phyloP scores from a whole-genome alignment of 2,888 invertebrate genomes.

The Nymphalis urticae region DNA sequence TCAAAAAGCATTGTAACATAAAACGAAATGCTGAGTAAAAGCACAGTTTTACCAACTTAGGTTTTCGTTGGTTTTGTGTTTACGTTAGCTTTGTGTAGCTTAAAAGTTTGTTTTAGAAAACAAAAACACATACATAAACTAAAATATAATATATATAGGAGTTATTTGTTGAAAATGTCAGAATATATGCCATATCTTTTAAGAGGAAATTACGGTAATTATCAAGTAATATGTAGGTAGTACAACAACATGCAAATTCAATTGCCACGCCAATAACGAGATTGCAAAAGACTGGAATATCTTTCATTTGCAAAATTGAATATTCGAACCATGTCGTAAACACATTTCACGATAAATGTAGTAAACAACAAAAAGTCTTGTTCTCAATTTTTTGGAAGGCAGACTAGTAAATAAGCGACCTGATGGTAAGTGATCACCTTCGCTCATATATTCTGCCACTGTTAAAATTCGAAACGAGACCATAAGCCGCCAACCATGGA shows the following conservation, averaged over 20 bases:
- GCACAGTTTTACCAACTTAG: background rate
- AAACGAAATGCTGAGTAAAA: constrained; percentile 8
- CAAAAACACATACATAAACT: background rate
- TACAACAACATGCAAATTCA: constrained; percentile 1
- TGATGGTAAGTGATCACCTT: too few species aligned
- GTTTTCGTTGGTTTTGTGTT: constrained; percentile 6
- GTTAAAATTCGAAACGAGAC: too few species aligned
- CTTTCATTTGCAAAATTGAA: constrained; percentile 20
- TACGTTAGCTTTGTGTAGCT: background rate
- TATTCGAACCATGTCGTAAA: constrained; percentile 19
- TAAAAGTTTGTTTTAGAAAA: background rate
- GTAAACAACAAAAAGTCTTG: background rate
- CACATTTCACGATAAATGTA: constrained; percentile 11
- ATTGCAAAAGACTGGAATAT: constrained; percentile 15
- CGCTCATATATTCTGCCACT: too few species aligned
- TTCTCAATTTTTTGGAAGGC: background rate
- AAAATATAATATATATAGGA: background rate
- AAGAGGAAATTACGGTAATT: background rate
- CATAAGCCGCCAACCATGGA: too few species aligned
- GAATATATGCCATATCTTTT: background rate
- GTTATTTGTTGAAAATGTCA: background rate
- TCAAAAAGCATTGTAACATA: constrained; percentile 9
- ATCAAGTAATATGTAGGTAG: background rate
- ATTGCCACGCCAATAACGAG: constrained; percentile 11
- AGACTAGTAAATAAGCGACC: background rate